phyloP scores from a whole-genome alignment of 1,140 invertebrate genomes.

The Calephelis nemesis region DNA sequence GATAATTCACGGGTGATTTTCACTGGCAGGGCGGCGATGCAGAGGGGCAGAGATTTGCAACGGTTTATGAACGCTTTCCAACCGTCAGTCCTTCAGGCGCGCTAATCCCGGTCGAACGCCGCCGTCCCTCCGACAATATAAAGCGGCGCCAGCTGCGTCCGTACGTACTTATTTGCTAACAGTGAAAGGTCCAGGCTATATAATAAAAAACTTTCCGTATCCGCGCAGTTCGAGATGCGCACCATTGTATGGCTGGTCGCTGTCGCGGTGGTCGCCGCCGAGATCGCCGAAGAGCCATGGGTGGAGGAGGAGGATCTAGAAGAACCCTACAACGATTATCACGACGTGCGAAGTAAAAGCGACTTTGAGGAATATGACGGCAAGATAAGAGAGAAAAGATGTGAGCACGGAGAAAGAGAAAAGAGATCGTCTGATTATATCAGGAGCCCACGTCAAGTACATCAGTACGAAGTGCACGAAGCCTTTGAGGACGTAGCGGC shows the following conservation, averaged over 20 bases:
- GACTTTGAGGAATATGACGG: conserved; percentile 47
- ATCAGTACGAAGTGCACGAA: conserved; percentile 78
- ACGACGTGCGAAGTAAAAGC: conserved; percentile 38
- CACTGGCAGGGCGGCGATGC: conserved; percentile 38
- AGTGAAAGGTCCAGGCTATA: conserved; percentile 63
- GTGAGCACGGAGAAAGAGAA: conserved; percentile 54
- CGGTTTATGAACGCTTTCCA: conserved; percentile 60
- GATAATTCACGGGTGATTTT: conserved; percentile 52
- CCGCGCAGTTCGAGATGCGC: conserved; percentile 56
- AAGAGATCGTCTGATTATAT: conserved; percentile 49
- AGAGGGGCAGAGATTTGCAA: conserved; percentile 49
- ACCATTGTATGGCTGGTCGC: conserved; percentile 47
- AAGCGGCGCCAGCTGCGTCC: conserved; percentile 37
- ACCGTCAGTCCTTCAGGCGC: conserved; percentile 38
- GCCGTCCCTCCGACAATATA: conserved; percentile 40
- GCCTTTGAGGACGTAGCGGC: conserved; percentile 65
- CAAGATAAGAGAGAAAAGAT: conserved; percentile 41
- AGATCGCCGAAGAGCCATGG: conserved; percentile 56
- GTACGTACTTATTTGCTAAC: conserved; percentile 37
- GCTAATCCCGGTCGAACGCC: conserved; percentile 32
- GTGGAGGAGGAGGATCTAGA: conserved; percentile 66
- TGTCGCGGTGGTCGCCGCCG: conserved; percentile 46
- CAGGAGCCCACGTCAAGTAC: conserved; percentile 57
- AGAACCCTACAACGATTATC: conserved; percentile 57
- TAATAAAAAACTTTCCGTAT: conserved; percentile 55